Evolutionary conservation across 2,888 invertebrate genomes (phyloP).

Genomic region (Netelia inedita): DNA sequence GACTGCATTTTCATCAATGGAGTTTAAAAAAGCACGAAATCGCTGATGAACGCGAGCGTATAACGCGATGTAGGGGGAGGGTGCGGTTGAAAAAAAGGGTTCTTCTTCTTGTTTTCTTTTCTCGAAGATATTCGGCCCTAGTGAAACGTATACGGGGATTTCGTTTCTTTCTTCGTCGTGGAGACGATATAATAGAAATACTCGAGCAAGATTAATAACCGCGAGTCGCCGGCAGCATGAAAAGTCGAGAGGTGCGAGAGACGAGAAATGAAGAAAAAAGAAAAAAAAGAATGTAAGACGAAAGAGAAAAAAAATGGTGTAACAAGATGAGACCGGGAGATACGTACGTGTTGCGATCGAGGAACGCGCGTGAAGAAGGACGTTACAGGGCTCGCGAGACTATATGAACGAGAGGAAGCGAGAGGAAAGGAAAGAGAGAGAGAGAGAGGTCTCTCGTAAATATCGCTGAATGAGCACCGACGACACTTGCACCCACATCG

Average conservation of each 20-base stretch:
- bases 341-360: background rate
- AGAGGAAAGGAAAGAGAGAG: background rate
- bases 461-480: conserved; percentile 76
- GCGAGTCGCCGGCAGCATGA: conserved; percentile 49
- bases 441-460: conserved; percentile 60
- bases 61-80: background rate
- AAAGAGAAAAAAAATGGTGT: conserved; percentile 16
- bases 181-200: conserved; percentile 36
- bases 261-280: conserved; percentile 13
- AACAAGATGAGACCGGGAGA: conserved; percentile 17
- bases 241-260: conserved; percentile 42
- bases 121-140: background rate
- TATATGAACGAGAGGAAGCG: conserved; percentile 3
- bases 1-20: conserved; percentile 43
- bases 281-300: conserved; percentile 23
- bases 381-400: background rate
- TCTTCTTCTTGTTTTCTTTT: conserved; percentile 26
- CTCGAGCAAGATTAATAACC: conserved; percentile 54
- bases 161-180: background rate
- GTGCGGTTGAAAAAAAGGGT: background rate
- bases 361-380: background rate
- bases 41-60: conserved; percentile 24
- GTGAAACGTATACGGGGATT: background rate
- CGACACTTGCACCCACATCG: conserved; percentile 83
- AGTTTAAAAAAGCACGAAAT: conserved; percentile 28